A percentile compares a stretch with the other conserved stretches of the same genome.
These are phyloP conservation scores for Acromyrmex charruanus DNA, from an alignment of 1,140 invertebrate genomes.

Conservation along the genomic window DNA sequence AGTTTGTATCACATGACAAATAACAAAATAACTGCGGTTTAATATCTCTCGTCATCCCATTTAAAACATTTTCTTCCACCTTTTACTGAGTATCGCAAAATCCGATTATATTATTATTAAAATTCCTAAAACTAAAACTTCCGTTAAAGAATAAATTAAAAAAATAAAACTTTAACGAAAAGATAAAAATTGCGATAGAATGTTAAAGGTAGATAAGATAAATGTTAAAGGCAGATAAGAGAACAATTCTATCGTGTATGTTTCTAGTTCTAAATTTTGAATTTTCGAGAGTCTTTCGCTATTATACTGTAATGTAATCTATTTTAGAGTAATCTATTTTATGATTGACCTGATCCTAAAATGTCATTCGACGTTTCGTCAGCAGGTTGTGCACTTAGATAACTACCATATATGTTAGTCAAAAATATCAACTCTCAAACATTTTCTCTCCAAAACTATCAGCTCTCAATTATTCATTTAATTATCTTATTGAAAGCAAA, in stretches of 20 bases:
- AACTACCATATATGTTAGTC: neutral
- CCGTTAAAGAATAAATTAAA: neutral
- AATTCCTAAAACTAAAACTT: neutral
- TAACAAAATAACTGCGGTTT: slow-evolving; percentile 18
- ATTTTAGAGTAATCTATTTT: neutral
- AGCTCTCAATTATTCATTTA: slow-evolving; percentile 16
- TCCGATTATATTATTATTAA: neutral
- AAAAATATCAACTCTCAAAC: slow-evolving; percentile 5
- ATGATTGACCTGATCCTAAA: neutral
- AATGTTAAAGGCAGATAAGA: neutral
- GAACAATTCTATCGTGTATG: neutral
- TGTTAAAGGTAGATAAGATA: neutral
- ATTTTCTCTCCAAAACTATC: neutral
- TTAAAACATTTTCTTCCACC: neutral
- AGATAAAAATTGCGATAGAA: neutral
- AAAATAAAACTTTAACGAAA: slow-evolving; percentile 9
- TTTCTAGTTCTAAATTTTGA: neutral
- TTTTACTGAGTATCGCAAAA: neutral
- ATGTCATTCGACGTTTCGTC: neutral
- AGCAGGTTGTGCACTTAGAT: neutral
- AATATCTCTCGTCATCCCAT: neutral
- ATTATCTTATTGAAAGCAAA: neutral
- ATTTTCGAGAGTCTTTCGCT: neutral
- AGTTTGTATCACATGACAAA: neutral
- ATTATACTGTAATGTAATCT: neutral